Conservation (phyloP, 2,797 vertebrate species). For the Xyrichtys novacula region DNA sequence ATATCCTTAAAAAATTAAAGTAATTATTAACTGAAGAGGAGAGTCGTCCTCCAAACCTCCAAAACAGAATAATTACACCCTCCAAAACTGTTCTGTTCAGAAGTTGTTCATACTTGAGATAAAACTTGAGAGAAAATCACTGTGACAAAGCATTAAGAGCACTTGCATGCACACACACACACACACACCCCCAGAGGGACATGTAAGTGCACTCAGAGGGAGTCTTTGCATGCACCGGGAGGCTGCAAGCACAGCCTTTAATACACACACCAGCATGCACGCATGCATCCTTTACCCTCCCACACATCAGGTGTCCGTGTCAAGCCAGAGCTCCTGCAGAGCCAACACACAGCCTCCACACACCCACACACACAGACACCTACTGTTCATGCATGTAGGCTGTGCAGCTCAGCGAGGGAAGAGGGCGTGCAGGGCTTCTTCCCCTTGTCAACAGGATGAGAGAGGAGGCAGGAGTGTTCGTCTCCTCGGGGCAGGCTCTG, state of each 20-base stretch:
- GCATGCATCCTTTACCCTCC: slow-evolving; percentile 46
- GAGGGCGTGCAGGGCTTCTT: slow-evolving; percentile 50
- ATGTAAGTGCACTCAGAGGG: slow-evolving; percentile 15
- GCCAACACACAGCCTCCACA: slow-evolving; percentile 34
- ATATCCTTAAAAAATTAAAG: too few species aligned
- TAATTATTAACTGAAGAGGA: too few species aligned
- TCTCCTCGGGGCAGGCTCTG: slow-evolving; percentile 64
- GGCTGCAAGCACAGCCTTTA: slow-evolving; percentile 29
- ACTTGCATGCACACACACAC: not conserved
- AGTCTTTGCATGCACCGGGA: slow-evolving; percentile 23
- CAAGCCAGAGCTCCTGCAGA: slow-evolving; percentile 48
- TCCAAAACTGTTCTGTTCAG: too few species aligned
- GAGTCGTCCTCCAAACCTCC: too few species aligned
- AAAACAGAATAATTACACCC: too few species aligned
- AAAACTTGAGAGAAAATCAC: slow-evolving; percentile 13
- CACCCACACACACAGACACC: slow-evolving; percentile 1
- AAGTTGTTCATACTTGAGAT: too few species aligned
- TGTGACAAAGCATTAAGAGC: not conserved
- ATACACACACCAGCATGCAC: slow-evolving; percentile 48
- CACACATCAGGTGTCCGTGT: slow-evolving; percentile 64
- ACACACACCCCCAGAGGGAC: slow-evolving; percentile 7
- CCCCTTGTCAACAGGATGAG: slow-evolving; percentile 80
- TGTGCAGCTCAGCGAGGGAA: slow-evolving; percentile 38
- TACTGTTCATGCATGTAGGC: not conserved
- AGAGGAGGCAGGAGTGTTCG: slow-evolving; percentile 61